Evolutionary conservation across 2,888 invertebrate genomes (phyloP).

Genomic region (Therioaphis trifolii): DNA sequence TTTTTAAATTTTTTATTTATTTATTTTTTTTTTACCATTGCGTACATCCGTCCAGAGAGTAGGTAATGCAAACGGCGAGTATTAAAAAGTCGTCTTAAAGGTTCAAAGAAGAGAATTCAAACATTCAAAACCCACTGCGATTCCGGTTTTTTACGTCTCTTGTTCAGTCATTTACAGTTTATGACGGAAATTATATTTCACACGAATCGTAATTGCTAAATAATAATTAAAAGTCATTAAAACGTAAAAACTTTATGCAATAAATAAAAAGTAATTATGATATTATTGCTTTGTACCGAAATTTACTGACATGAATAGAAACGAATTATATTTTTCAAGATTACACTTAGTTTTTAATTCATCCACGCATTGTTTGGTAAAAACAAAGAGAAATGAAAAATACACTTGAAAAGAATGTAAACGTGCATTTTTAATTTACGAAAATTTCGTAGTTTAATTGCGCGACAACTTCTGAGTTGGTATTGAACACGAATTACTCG

Average conservation of each 20-base stretch:
- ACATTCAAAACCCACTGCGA: neutral
- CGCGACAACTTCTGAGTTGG: too few species aligned
- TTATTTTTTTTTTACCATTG: neutral
- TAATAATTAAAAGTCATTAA: neutral
- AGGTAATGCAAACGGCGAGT: constrained; percentile 21
- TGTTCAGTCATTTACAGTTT: neutral
- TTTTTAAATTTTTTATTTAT: too few species aligned
- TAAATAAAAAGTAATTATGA: neutral
- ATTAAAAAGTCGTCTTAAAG: constrained; percentile 36
- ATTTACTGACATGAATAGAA: too few species aligned
- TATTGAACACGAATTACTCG: too few species aligned
- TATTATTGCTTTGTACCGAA: neutral
- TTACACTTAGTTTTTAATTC: too few species aligned
- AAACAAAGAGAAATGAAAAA: too few species aligned
- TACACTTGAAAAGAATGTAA: too few species aligned
- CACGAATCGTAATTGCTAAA: neutral
- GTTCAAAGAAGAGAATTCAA: constrained; percentile 16
- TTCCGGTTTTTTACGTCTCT: neutral
- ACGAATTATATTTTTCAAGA: too few species aligned
- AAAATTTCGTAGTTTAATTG: too few species aligned
- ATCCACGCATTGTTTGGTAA: too few species aligned
- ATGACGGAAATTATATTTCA: neutral
- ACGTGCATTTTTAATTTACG: too few species aligned
- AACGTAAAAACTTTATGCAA: neutral
- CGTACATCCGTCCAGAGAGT: neutral